Base-by-base conservation (phyloP, 2,797 vertebrate species). In the Chaetodon trifasciatus region DNA sequence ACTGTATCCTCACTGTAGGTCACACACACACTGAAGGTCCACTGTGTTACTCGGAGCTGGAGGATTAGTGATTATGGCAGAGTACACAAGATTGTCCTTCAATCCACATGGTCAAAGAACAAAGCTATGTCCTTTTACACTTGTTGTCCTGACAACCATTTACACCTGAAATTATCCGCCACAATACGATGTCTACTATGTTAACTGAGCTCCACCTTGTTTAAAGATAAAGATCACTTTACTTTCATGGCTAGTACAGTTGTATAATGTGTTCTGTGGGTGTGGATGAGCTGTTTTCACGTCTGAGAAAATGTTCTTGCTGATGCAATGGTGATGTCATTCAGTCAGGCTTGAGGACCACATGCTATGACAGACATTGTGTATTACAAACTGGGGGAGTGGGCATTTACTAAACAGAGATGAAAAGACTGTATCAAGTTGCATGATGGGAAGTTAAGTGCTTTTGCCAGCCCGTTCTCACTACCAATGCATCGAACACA, bases 81-180 rank as follows among this genome's bases (percentile, higher is more conserved):
- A 68, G 46, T 61, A 64, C 55, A 79, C 61, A 32, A 23, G 23
- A 60, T 44, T 79, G 72, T 78, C 53, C 80, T 71, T 79, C 47
- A 65, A 35, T 55, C 77, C 63, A 39, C 32, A 55, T 47, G 37
- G 74, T 62, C 52, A 74, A 11, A 81, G 32, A 82, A 49, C 80
- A 84, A 89, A 86, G 57, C 58, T 44, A 21, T 86, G 82, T 76
- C 87, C 83, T 91, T 92, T 82, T 71, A 85, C 70, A 82, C 44
- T 70, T 77, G 57, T 76, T 46, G 39, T 79, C 12, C 74, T 84
- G 80, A 86, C 82, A 85, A 85, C 73, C 4, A 19, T 70, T 76
- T 85, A 74, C 82, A 71, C 32, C 72, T 79, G 10, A 68, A 76
- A 75, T 58, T 76, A 76, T 66, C 80, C 84, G 76, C 80, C 81